phyloP scores from a whole-genome alignment of 2,888 invertebrate species.

The Lamellibrachia satsuma region DNA sequence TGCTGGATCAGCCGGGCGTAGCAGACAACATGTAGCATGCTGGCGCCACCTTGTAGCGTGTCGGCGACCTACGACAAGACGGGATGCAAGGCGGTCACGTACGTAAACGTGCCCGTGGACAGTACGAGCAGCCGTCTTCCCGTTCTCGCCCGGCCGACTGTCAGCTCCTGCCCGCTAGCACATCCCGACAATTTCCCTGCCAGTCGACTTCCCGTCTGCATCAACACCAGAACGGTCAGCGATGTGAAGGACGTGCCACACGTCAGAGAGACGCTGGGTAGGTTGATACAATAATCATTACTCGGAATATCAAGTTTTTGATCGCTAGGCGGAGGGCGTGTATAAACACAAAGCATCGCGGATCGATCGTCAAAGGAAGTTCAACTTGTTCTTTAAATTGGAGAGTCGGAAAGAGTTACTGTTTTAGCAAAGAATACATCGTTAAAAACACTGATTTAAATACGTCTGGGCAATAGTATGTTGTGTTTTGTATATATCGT shows the following conservation, averaged over 20 bases:
- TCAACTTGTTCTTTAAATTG: no score
- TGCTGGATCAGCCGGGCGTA: background rate
- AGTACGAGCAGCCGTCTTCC: background rate
- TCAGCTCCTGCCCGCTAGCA: background rate
- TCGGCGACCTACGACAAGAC: background rate
- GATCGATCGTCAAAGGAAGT: no score
- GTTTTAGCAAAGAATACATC: no score
- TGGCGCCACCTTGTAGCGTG: background rate
- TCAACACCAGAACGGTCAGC: background rate
- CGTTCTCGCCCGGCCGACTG: background rate
- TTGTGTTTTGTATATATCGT: no score
- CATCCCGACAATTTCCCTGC: background rate
- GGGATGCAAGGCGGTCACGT: no score
- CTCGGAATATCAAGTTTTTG: no score
- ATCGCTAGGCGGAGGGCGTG: no score
- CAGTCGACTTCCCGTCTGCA: slow-evolving; percentile 4
- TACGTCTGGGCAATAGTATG: no score
- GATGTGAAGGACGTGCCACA: background rate
- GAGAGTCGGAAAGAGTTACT: no score
- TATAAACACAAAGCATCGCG: no score
- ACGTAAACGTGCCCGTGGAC: no score
- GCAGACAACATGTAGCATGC: background rate
- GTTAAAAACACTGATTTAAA: no score
- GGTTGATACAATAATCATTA: background rate
- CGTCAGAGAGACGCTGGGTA: background rate